These are phyloP conservation scores for Kryptopterus vitreolus DNA, from an alignment of 2,797 vertebrate species.

Conservation along the genomic window DNA sequence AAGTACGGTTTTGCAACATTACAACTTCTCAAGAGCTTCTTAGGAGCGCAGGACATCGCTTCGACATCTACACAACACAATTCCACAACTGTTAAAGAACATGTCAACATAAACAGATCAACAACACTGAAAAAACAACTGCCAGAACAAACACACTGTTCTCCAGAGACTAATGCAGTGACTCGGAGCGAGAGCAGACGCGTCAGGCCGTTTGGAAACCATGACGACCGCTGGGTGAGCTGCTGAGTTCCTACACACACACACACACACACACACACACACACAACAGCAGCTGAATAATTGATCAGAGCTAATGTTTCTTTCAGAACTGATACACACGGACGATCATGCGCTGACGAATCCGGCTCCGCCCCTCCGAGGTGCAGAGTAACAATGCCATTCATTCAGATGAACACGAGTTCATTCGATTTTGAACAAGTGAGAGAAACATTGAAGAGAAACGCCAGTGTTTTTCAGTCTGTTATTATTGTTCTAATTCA, in stretches of 20 bases:
- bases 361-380: constrained; percentile 29
- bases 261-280: neutral
- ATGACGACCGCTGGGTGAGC: constrained; percentile 22
- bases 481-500: too few species aligned
- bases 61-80: neutral
- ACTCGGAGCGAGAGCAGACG: constrained; percentile 13
- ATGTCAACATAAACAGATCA: neutral
- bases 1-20: neutral
- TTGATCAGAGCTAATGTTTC: constrained; percentile 57
- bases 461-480: too few species aligned
- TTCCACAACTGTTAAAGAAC: neutral
- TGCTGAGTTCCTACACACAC: constrained; percentile 27
- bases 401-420: neutral
- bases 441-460: neutral
- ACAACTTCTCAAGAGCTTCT: neutral
- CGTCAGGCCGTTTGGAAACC: constrained; percentile 30
- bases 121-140: neutral
- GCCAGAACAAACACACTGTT: neutral
- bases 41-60: neutral
- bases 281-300: constrained; percentile 48
- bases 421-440: neutral
- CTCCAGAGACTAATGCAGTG: neutral
- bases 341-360: constrained; percentile 33
- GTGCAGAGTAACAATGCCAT: constrained; percentile 30
- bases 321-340: constrained; percentile 44